phyloP scores from a whole-genome alignment of 2,888 invertebrate species.

The Lasioglossum lativentre region DNA sequence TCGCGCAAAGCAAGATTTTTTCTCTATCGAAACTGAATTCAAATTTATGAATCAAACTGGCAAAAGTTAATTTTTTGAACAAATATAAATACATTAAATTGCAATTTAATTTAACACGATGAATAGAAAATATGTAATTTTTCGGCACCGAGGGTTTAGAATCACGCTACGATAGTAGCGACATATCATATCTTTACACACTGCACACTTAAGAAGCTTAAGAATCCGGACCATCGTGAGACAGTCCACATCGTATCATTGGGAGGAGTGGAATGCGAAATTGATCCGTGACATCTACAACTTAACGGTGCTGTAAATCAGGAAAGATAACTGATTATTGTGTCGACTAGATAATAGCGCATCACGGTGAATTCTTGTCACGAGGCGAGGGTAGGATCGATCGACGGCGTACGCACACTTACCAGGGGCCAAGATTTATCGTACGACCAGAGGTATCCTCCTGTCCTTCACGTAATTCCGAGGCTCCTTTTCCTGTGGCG shows the following conservation, averaged over 20 bases:
- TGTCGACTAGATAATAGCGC: slow-evolving; percentile 13
- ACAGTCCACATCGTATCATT: not conserved
- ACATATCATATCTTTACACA: too few relatives aligned
- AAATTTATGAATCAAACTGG: not conserved
- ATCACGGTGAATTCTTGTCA: slow-evolving; percentile 40
- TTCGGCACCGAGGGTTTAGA: too few relatives aligned
- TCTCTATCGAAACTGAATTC: not conserved
- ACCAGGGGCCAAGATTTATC: slow-evolving; percentile 64
- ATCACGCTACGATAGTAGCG: too few relatives aligned
- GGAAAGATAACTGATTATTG: slow-evolving; percentile 1
- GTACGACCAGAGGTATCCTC: slow-evolving; percentile 50
- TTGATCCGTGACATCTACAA: not conserved
- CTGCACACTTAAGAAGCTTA: too few relatives aligned
- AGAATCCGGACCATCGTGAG: too few relatives aligned
- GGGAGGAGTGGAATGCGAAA: not conserved
- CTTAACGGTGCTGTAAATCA: not conserved
- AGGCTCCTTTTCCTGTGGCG: slow-evolving; percentile 54
- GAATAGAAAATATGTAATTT: not conserved
- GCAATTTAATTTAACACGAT: not conserved
- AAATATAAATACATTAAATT: not conserved
- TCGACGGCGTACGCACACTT: slow-evolving; percentile 37
- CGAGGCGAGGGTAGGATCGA: slow-evolving; percentile 49
- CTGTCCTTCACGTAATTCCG: slow-evolving; percentile 60
- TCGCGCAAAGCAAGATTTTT: not conserved
- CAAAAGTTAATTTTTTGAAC: not conserved